Conservation (phyloP, 2,113 vertebrate species). For the Pygoscelis adeliae region DNA sequence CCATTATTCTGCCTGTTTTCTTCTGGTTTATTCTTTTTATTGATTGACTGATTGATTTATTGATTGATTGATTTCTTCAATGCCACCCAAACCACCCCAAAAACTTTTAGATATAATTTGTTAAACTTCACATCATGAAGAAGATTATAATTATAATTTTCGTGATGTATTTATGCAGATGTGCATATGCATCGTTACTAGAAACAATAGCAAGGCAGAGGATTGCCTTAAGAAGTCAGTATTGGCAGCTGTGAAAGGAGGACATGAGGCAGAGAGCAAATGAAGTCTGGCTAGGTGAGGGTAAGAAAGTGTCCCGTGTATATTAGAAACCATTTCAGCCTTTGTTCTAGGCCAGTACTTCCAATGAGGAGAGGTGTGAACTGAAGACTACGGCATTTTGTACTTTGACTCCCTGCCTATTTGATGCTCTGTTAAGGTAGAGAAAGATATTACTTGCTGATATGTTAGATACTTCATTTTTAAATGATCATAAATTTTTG, state of each 20-base stretch:
- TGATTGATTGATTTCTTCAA: not conserved
- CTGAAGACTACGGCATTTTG: not conserved
- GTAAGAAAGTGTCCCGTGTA: not conserved
- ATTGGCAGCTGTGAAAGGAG: not conserved
- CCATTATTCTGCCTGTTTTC: not conserved
- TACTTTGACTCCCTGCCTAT: slow-evolving; percentile 4
- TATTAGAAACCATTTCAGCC: not conserved
- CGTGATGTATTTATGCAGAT: not conserved
- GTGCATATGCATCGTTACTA: not conserved
- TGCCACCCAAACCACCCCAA: not conserved
- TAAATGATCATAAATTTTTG: slow-evolving; percentile 66
- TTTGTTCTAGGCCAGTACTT: not conserved
- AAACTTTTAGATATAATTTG: not conserved
- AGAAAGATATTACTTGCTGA: slow-evolving; percentile 49
- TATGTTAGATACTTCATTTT: slow-evolving; percentile 65
- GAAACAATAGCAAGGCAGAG: not conserved
- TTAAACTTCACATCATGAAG: not conserved
- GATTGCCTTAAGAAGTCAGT: not conserved
- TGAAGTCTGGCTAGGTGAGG: not conserved
- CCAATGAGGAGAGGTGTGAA: not conserved
- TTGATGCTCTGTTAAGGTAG: slow-evolving; percentile 29
- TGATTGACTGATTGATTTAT: not conserved
- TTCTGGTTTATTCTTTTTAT: not conserved
- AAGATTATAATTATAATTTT: not conserved
- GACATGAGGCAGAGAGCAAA: not conserved